Conservation (phyloP, 2,113 vertebrate species). For the Syngnathus scovelli region DNA sequence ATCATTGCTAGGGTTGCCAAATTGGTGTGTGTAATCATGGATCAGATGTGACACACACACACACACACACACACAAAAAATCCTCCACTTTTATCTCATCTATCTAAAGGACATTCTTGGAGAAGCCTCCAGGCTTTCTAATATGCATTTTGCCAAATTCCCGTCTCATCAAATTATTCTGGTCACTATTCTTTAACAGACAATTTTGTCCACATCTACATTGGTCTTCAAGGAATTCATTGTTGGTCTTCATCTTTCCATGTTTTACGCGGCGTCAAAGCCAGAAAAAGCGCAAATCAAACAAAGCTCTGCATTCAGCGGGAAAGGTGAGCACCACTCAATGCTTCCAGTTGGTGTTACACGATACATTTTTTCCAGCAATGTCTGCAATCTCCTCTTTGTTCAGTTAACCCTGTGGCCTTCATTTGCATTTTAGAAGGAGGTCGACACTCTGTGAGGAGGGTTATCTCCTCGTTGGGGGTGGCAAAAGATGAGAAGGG, state of each 20-base stretch:
- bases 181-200: background rate
- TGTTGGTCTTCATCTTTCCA: background rate
- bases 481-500: slow-evolving; percentile 66
- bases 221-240: background rate
- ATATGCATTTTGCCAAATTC: no score
- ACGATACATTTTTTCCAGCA: slow-evolving; percentile 59
- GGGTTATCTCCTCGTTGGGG: slow-evolving; percentile 69
- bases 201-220: background rate
- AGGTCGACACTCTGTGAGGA: slow-evolving; percentile 54
- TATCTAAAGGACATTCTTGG: no score
- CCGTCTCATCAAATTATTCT: no score
- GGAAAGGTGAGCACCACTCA: background rate
- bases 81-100: no score
- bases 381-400: slow-evolving; percentile 60
- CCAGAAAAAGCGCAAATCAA: background rate
- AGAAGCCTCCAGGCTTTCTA: no score
- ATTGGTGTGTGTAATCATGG: background rate
- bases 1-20: no score
- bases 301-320: background rate
- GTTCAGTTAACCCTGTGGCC: slow-evolving; percentile 79
- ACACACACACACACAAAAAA: no score
- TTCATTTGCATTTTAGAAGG: slow-evolving; percentile 81
- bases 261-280: background rate
- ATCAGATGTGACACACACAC: no score
- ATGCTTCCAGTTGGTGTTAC: slow-evolving; percentile 55